A percentile compares a stretch with the other conserved stretches of the same genome.
Evolutionary conservation across 1,140 invertebrate species (phyloP).

Genomic region (Neodiprion virginianus): DNA sequence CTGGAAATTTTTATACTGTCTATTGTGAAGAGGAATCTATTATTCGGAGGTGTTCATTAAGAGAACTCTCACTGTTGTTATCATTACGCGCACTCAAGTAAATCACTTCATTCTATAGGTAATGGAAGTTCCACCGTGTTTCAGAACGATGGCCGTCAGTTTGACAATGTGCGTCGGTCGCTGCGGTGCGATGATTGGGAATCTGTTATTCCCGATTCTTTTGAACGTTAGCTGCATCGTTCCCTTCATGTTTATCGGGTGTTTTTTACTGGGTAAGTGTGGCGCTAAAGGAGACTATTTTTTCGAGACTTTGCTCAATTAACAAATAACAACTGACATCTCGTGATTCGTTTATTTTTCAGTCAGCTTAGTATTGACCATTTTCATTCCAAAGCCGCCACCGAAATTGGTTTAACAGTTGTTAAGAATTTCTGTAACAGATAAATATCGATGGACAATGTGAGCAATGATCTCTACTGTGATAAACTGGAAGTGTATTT

Average conservation of each 20-base stretch:
- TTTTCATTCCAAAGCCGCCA: constrained; percentile 38
- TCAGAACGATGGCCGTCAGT: constrained; percentile 61
- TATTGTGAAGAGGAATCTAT: no score
- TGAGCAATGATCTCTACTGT: not conserved
- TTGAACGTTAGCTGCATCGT: constrained; percentile 54
- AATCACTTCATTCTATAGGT: no score
- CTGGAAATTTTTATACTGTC: no score
- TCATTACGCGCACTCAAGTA: no score
- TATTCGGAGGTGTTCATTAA: no score
- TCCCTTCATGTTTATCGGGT: constrained; percentile 53
- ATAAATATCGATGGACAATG: not conserved
- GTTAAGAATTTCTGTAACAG: not conserved
- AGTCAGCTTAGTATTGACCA: constrained; percentile 43
- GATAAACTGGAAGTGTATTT: no score
- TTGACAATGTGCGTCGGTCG: constrained; percentile 62
- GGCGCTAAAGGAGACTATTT: no score
- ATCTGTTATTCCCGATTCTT: constrained; percentile 60
- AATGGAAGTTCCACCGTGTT: constrained; percentile 17
- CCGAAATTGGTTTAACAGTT: not conserved
- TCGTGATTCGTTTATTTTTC: constrained; percentile 19
- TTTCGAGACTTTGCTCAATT: no score
- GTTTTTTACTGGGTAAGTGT: constrained; percentile 55
- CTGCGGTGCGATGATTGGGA: constrained; percentile 59
- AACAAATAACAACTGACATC: no score
- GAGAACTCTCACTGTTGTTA: no score